Conservation (phyloP, 2,888 invertebrate species). For the Pollenia labialis region DNA sequence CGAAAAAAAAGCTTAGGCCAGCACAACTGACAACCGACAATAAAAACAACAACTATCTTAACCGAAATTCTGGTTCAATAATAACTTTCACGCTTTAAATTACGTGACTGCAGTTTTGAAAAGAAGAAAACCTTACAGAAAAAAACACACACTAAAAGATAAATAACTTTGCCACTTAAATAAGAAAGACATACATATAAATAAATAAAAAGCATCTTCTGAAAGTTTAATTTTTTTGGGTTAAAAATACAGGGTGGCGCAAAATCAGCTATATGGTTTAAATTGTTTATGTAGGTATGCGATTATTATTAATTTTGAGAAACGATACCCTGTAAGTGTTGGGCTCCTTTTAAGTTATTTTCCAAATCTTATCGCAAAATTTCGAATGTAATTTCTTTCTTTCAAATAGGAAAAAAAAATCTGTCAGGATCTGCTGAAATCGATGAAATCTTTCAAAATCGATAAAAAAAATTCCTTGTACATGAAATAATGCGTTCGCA, state of each 20-base stretch:
- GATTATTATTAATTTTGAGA: too few species aligned
- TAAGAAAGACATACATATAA: conserved; percentile 9
- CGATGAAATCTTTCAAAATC: too few species aligned
- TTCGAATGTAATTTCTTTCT: too few species aligned
- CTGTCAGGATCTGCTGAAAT: too few species aligned
- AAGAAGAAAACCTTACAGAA: conserved; percentile 54
- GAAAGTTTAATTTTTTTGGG: conserved; percentile 50
- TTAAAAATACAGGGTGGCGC: conserved; percentile 7
- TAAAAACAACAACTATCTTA: conserved; percentile 43
- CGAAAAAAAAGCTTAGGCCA: conserved; percentile 71
- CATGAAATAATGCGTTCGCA: too few species aligned
- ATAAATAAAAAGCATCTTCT: conserved; percentile 41
- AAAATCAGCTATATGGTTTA: background rate
- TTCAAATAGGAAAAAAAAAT: too few species aligned
- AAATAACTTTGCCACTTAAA: conserved; percentile 61
- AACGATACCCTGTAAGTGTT: too few species aligned
- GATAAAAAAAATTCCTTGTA: too few species aligned
- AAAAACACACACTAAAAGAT: conserved; percentile 19
- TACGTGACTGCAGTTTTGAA: conserved; percentile 74
- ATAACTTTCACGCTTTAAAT: conserved; percentile 76
- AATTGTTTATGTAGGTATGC: too few species aligned
- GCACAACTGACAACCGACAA: conserved; percentile 67
- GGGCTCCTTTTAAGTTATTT: too few species aligned
- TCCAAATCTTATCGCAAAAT: too few species aligned
- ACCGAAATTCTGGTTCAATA: conserved; percentile 74